Percentiles rank a stretch among this genome's conserved stretches.
These are phyloP conservation scores for Periparus ater DNA, from an alignment of 2,797 vertebrate species.

Conservation along the genomic window DNA sequence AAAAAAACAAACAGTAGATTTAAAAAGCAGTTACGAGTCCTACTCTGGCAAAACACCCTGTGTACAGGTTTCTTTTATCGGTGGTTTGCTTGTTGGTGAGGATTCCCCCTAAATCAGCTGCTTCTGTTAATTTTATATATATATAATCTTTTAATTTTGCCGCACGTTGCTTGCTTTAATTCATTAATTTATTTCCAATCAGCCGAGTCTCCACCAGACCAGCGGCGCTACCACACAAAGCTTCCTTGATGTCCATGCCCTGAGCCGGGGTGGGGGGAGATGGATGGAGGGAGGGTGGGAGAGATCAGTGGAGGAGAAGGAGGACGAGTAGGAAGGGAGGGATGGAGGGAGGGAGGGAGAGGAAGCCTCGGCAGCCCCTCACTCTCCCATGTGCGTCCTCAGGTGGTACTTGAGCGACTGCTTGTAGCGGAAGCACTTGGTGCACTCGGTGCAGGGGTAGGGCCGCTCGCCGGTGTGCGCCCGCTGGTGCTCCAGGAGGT, in stretches of 20 bases:
- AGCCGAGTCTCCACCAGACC: constrained; percentile 37
- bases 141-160: constrained; percentile 32
- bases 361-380: constrained; percentile 51
- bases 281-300: neutral
- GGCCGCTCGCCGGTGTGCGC: constrained; percentile 80
- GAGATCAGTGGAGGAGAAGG: neutral
- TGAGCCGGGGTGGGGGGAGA: constrained; percentile 24
- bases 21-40: constrained; percentile 62
- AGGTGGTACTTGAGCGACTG: constrained; percentile 83
- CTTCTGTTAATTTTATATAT: neutral
- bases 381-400: constrained; percentile 81
- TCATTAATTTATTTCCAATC: constrained; percentile 54
- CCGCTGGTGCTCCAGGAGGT: constrained; percentile 80
- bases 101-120: constrained; percentile 43
- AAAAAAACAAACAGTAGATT: constrained; percentile 55
- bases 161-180: constrained; percentile 24
- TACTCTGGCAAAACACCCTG: constrained; percentile 45
- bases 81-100: neutral
- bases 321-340: neutral
- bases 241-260: constrained; percentile 60
- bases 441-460: constrained; percentile 80
- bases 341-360: neutral
- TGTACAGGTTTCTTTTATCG: neutral
- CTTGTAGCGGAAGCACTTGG: constrained; percentile 83
- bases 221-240: constrained; percentile 44